These are phyloP conservation scores for Frankliniella fusca DNA, from an alignment of 2,888 invertebrate genomes.

Conservation along the genomic window DNA sequence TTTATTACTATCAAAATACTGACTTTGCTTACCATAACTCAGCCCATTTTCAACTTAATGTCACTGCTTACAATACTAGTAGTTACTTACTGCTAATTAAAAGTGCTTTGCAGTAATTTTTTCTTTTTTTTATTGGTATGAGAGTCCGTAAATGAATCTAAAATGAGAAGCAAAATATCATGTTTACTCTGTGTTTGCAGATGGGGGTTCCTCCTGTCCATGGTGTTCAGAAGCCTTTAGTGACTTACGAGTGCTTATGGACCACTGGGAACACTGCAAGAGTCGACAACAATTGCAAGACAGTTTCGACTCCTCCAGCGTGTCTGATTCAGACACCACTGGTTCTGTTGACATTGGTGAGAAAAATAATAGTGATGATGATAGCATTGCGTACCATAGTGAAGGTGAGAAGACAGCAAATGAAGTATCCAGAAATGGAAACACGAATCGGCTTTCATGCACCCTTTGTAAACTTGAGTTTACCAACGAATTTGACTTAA, in stretches of 20 bases:
- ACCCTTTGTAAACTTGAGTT: not conserved
- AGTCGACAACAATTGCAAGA: not conserved
- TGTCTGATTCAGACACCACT: not conserved
- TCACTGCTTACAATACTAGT: not conserved
- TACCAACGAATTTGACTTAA: not conserved
- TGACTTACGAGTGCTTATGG: not conserved
- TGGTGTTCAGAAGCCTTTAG: slow-evolving; percentile 8
- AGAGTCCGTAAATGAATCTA: too few species aligned
- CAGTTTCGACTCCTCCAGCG: not conserved
- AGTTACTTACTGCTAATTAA: not conserved
- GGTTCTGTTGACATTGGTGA: not conserved
- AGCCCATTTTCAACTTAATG: not conserved
- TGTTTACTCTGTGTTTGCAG: not conserved
- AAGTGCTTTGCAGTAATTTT: not conserved
- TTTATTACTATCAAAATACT: too few species aligned
- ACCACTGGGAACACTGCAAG: slow-evolving; percentile 9
- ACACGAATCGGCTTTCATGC: not conserved
- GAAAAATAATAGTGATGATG: slow-evolving; percentile 17
- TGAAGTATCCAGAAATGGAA: not conserved
- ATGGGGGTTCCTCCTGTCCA: not conserved
- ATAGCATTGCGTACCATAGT: not conserved
- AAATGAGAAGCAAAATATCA: too few species aligned
- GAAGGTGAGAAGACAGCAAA: not conserved
- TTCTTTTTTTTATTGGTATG: not conserved
- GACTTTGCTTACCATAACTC: too few species aligned